Evolutionary conservation across 2,797 vertebrate genomes (phyloP).

Genomic region (Hypotaenidia okinawae): DNA sequence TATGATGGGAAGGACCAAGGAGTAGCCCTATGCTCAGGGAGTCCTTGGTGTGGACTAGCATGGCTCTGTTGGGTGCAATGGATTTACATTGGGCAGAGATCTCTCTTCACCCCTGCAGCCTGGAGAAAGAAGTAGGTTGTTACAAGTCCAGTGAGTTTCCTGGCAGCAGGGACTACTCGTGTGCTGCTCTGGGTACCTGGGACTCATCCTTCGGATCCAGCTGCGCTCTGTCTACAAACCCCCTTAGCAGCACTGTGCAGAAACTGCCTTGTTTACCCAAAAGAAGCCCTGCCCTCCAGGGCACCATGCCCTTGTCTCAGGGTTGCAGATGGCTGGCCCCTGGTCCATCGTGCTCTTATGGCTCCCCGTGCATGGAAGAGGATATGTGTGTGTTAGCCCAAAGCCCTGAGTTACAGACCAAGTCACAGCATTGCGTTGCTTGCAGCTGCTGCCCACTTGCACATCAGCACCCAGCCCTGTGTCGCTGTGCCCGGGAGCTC

Average conservation of each 20-base stretch:
- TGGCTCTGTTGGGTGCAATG: rapidly evolving
- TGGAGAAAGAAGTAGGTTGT: background rate
- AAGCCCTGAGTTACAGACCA: rapidly evolving
- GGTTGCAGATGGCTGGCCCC: rapidly evolving
- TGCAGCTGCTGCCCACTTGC: rapidly evolving
- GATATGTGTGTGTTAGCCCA: background rate
- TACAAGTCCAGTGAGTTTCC: background rate
- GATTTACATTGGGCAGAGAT: background rate
- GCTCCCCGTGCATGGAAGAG: background rate
- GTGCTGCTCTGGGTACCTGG: rapidly evolving
- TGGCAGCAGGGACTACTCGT: background rate
- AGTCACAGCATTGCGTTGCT: rapidly evolving
- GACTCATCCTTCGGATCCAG: background rate
- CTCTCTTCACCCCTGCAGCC: background rate
- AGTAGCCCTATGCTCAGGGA: rapidly evolving
- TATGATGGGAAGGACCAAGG: rapidly evolving
- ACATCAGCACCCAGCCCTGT: background rate
- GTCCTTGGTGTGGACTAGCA: background rate
- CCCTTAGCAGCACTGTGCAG: rapidly evolving
- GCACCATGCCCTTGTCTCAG: rapidly evolving
- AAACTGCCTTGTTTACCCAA: background rate
- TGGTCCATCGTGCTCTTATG: rapidly evolving
- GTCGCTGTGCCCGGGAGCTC: rapidly evolving
- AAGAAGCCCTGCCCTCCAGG: background rate
- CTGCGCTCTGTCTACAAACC: rapidly evolving